Conservation (phyloP, 2,797 vertebrate genomes). For the Pantherophis vulpinus region DNA sequence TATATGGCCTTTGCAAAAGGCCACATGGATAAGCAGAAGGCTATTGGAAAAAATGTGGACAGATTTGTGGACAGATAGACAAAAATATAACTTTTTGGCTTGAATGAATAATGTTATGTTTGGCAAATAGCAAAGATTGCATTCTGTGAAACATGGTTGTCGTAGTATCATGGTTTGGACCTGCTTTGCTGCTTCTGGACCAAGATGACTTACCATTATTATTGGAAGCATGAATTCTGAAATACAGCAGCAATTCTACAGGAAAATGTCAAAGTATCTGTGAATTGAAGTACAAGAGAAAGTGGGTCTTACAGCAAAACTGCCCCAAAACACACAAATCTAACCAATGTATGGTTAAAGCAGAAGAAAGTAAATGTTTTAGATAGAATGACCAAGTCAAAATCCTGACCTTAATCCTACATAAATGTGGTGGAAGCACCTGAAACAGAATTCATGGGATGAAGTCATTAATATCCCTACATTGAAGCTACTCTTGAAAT, state of each 20-base stretch:
- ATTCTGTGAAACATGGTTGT: not conserved
- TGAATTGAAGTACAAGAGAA: not conserved
- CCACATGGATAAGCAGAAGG: not conserved
- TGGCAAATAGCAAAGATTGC: not conserved
- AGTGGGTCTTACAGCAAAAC: not conserved
- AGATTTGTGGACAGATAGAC: not conserved
- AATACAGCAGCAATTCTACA: not conserved
- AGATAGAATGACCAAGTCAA: too few relatives aligned
- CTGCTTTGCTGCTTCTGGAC: not conserved
- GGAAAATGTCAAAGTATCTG: not conserved
- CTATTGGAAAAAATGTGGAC: not conserved
- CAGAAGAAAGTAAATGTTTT: not conserved
- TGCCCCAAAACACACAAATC: not conserved
- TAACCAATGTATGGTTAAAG: not conserved
- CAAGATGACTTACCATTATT: not conserved
- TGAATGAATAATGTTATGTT: not conserved
- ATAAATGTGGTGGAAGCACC: not conserved
- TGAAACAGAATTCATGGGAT: not conserved
- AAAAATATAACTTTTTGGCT: not conserved
- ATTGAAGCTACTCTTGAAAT: not conserved
- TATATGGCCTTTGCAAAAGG: not conserved
- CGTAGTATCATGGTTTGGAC: not conserved
- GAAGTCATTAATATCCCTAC: not conserved
- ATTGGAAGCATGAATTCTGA: not conserved
- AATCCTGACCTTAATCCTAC: too few relatives aligned